These are phyloP conservation scores for Sylvia atricapilla DNA, from an alignment of 2,113 vertebrate genomes.

Conservation along the genomic window DNA sequence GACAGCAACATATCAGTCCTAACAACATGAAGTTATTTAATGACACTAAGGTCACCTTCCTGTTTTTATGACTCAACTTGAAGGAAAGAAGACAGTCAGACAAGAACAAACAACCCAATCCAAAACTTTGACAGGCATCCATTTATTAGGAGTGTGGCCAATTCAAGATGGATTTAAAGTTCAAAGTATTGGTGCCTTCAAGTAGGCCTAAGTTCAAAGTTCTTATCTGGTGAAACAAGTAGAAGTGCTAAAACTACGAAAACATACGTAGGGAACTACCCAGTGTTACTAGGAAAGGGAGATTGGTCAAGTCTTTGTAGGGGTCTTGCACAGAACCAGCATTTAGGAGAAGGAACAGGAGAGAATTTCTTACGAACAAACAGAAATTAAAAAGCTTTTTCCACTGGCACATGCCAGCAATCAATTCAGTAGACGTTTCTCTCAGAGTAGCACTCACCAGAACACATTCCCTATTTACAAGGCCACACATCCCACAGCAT, in stretches of 20 bases:
- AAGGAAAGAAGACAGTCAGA: neutral
- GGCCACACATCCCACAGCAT: neutral
- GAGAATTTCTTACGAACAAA: neutral
- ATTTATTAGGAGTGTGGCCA: neutral
- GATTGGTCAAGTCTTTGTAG: neutral
- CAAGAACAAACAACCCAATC: neutral
- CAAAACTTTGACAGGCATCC: neutral
- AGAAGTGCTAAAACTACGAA: neutral
- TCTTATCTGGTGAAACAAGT: neutral
- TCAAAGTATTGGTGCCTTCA: neutral
- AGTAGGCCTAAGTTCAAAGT: neutral
- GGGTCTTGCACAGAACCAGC: neutral
- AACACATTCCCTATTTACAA: neutral
- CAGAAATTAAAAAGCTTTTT: neutral
- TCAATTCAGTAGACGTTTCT: neutral
- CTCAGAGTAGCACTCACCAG: fast-evolving
- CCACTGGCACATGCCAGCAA: neutral
- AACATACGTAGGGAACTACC: neutral
- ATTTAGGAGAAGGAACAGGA: neutral
- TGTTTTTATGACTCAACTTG: neutral
- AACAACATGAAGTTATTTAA: neutral
- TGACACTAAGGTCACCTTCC: neutral
- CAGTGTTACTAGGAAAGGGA: neutral
- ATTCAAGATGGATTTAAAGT: neutral
- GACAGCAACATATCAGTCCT: neutral